Conservation (phyloP, 2,113 vertebrate genomes). For the Athene cunicularia region DNA sequence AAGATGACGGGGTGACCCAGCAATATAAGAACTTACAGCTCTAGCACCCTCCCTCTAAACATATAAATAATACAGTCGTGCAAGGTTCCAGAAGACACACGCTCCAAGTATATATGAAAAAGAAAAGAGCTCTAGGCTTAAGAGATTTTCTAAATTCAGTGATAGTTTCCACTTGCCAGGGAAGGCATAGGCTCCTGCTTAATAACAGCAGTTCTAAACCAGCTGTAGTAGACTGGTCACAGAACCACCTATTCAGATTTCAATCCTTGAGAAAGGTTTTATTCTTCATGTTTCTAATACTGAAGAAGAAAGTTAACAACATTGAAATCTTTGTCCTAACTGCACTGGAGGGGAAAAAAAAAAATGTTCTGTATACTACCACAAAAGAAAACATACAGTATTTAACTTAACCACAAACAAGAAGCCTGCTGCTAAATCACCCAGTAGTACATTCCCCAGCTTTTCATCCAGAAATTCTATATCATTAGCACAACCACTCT, state of each 20-base stretch:
- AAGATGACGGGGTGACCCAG: neutral
- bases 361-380: neutral
- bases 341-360: fast-evolving
- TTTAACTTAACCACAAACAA: slow-evolving; percentile 30
- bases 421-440: neutral
- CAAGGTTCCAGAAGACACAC: neutral
- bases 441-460: neutral
- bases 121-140: neutral
- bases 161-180: neutral
- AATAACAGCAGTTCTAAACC: neutral
- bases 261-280: neutral
- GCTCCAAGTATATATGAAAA: neutral
- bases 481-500: neutral
- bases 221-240: neutral
- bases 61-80: neutral
- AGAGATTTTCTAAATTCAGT: neutral
- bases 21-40: neutral
- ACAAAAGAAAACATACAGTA: neutral
- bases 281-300: neutral
- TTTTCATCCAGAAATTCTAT: neutral
- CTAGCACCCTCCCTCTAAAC: neutral
- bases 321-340: neutral
- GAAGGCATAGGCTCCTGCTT: neutral
- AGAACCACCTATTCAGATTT: neutral
- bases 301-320: neutral